Evolutionary conservation across 2,888 invertebrate species (phyloP).

Genomic region (Prostheceraeus crozeri): DNA sequence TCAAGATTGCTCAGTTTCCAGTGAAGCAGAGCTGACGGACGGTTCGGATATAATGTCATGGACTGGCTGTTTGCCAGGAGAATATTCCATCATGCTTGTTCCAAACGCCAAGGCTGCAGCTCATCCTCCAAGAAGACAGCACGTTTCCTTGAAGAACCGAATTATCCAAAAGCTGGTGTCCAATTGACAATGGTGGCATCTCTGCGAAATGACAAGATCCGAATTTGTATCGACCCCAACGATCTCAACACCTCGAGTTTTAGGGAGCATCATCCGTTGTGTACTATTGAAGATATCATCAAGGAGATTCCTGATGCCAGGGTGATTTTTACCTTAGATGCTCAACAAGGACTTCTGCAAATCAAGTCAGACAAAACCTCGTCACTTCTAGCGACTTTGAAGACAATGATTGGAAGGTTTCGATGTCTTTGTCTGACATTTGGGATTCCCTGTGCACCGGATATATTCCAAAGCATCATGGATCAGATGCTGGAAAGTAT

Average conservation of each 20-base stretch:
- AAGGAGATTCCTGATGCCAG: slow-evolving; percentile 40
- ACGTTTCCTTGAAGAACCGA: slow-evolving; percentile 32
- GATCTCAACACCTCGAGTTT: slow-evolving; percentile 42
- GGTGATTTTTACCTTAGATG: slow-evolving; percentile 41
- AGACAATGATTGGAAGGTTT: slow-evolving; percentile 40
- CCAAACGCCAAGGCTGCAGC: not conserved
- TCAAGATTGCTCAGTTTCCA: not conserved
- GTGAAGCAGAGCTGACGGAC: too few relatives aligned
- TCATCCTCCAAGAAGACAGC: slow-evolving; percentile 1
- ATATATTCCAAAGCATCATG: slow-evolving; percentile 36
- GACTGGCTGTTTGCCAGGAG: slow-evolving; percentile 41
- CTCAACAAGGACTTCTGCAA: slow-evolving; percentile 41
- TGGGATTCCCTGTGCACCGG: slow-evolving; percentile 38
- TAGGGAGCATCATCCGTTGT: slow-evolving; percentile 41
- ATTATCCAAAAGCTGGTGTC: slow-evolving; percentile 39
- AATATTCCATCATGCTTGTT: slow-evolving; percentile 39
- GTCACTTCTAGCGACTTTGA: slow-evolving; percentile 37
- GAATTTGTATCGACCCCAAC: slow-evolving; percentile 42
- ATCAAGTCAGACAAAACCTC: slow-evolving; percentile 37
- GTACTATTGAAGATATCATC: slow-evolving; percentile 41
- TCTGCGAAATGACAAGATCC: slow-evolving; percentile 41
- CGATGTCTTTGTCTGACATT: slow-evolving; percentile 36
- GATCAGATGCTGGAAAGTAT: slow-evolving; percentile 39
- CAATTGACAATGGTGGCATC: slow-evolving; percentile 43
- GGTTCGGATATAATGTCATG: slow-evolving; percentile 31